These are phyloP conservation scores for Sycobia sp. DNA, from an alignment of 1,140 invertebrate species.

Conservation along the genomic window DNA sequence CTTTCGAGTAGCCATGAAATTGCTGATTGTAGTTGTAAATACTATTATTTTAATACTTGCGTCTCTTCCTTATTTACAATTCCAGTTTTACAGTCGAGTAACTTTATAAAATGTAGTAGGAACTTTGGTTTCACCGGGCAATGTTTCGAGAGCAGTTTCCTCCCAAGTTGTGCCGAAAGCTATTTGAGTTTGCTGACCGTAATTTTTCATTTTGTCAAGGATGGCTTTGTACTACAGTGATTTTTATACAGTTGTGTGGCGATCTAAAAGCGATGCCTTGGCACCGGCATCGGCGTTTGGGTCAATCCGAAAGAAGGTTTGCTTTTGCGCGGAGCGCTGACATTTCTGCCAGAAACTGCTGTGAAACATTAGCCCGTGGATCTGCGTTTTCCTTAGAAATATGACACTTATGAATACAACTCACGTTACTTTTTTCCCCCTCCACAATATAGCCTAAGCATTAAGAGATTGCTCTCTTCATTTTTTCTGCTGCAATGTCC, in stretches of 20 bases:
- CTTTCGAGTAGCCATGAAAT: constrained; percentile 51
- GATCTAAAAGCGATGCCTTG: constrained; percentile 27
- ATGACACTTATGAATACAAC: constrained; percentile 62
- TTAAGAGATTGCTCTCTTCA: no score
- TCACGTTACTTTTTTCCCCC: constrained; percentile 49
- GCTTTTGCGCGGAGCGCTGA: constrained; percentile 37
- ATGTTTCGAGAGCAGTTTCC: constrained; percentile 61
- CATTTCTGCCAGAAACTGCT: constrained; percentile 57
- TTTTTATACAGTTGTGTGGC: constrained; percentile 35
- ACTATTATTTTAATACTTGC: constrained; percentile 58
- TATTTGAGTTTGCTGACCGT: constrained; percentile 33
- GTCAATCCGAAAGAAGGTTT: constrained; percentile 26
- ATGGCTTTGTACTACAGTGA: constrained; percentile 36
- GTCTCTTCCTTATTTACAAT: constrained; percentile 56
- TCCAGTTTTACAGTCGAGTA: constrained; percentile 59
- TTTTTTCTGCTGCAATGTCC: constrained; percentile 52
- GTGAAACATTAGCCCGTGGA: constrained; percentile 61
- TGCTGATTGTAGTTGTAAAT: constrained; percentile 55
- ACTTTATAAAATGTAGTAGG: constrained; percentile 63
- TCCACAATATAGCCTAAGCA: constrained; percentile 41
- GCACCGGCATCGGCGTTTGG: constrained; percentile 25
- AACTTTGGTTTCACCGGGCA: constrained; percentile 62
- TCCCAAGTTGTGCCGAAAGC: constrained; percentile 40
- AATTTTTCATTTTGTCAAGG: constrained; percentile 30
- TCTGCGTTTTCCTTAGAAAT: constrained; percentile 60